These are phyloP conservation scores for Pseudochirops cupreus DNA, from an alignment of 2,797 vertebrate species.

Conservation along the genomic window DNA sequence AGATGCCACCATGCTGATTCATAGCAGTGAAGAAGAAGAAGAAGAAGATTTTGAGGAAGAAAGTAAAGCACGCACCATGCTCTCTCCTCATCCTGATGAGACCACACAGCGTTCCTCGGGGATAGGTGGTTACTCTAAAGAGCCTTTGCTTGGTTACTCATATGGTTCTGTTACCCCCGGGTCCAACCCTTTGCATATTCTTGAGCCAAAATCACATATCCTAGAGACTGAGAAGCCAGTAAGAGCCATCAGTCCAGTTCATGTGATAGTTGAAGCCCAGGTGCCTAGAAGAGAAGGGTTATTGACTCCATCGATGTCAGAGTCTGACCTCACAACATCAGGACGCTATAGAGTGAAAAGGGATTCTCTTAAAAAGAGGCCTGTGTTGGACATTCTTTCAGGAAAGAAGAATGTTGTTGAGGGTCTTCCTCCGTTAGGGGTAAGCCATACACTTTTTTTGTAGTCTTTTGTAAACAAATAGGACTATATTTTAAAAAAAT, in stretches of 20 bases:
- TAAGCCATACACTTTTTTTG: conserved; percentile 84
- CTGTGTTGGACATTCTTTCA: conserved; percentile 92
- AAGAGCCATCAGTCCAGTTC: conserved; percentile 78
- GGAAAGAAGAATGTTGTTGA: conserved; percentile 92
- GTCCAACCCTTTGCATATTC: conserved; percentile 86
- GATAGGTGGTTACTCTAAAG: conserved; percentile 86
- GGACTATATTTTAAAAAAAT: too few species aligned
- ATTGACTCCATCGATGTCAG: conserved; percentile 93
- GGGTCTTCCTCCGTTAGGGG: conserved; percentile 93
- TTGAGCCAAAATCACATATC: conserved; percentile 89
- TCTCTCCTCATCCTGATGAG: conserved; percentile 74
- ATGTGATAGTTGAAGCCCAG: conserved; percentile 83
- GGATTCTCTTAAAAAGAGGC: conserved; percentile 93
- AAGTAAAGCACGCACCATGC: conserved; percentile 82
- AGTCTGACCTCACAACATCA: conserved; percentile 93
- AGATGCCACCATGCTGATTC: conserved; percentile 98
- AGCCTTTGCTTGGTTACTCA: conserved; percentile 89
- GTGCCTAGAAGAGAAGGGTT: conserved; percentile 84
- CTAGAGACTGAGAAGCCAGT: conserved; percentile 86
- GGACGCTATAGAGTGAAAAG: conserved; percentile 90
- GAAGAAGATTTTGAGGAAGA: conserved; percentile 93
- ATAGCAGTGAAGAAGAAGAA: conserved; percentile 96
- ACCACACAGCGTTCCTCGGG: conserved; percentile 85
- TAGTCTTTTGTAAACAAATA: not conserved
- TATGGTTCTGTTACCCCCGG: conserved; percentile 85